Conservation (phyloP, 2,113 vertebrate genomes). For the Pogonocichla stellata region DNA sequence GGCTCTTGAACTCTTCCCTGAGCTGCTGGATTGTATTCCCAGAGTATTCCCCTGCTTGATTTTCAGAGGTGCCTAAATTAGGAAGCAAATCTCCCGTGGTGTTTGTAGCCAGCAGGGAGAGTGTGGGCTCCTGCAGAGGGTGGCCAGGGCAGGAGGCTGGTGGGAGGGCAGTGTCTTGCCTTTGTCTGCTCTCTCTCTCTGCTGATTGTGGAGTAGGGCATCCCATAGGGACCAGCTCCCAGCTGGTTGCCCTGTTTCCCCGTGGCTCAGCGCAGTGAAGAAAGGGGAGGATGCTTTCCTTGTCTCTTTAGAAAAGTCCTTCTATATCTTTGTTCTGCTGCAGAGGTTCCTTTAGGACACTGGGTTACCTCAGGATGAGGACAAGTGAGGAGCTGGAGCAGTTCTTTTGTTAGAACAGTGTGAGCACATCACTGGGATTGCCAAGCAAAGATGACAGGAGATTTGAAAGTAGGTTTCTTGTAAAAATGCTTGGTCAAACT, state of each 20-base stretch:
- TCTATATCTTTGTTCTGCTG: neutral
- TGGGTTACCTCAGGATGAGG: slow-evolving; percentile 18
- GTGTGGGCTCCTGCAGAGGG: neutral
- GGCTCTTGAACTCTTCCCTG: neutral
- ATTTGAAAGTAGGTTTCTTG: slow-evolving; percentile 27
- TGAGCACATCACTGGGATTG: neutral
- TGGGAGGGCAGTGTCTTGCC: neutral
- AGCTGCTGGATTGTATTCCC: neutral
- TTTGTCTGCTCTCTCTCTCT: neutral
- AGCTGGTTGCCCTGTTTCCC: neutral
- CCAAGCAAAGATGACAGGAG: slow-evolving; percentile 6
- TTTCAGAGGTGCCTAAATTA: neutral
- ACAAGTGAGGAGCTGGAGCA: neutral
- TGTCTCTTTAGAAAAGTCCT: neutral
- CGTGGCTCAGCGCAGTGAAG: neutral
- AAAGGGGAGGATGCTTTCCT: neutral
- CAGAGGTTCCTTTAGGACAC: slow-evolving; percentile 15
- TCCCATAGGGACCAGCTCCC: neutral
- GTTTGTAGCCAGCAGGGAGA: neutral
- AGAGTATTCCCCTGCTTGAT: neutral
- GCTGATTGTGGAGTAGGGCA: neutral
- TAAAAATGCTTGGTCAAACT: slow-evolving; percentile 36
- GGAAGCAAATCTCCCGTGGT: neutral
- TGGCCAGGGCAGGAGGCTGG: neutral
- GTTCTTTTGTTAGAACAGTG: slow-evolving; percentile 3